Percentiles rank a stretch among this genome's conserved stretches.
These are phyloP conservation scores for Mirza zaza DNA, from an alignment of 2,113 vertebrate species.

Conservation along the genomic window DNA sequence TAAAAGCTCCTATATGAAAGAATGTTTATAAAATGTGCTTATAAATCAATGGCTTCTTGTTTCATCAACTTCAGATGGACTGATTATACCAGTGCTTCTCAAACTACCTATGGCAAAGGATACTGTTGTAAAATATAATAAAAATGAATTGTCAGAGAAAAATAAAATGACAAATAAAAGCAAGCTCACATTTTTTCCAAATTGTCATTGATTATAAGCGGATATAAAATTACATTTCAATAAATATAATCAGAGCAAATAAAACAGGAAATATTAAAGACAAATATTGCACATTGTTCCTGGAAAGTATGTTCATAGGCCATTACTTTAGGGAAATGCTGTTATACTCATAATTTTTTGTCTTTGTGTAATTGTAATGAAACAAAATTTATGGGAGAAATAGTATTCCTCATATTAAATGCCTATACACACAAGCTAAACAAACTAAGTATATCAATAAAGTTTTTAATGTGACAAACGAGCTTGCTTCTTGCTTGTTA, in stretches of 20 bases:
- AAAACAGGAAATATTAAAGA: neutral
- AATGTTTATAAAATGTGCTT: neutral
- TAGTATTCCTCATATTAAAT: neutral
- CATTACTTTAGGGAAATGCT: neutral
- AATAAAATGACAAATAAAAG: neutral
- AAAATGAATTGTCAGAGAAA: neutral
- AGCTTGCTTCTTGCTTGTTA: neutral
- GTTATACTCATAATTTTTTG: neutral
- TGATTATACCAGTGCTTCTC: neutral
- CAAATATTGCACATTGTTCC: neutral
- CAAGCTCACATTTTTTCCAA: neutral
- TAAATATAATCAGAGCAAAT: neutral
- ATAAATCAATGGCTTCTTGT: neutral
- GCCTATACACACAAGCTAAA: neutral
- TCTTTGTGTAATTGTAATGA: neutral
- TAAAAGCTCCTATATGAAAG: neutral
- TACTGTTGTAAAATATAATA: neutral
- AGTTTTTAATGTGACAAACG: slow-evolving; percentile 29
- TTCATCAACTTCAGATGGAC: neutral
- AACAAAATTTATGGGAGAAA: slow-evolving; percentile 15
- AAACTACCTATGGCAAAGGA: neutral
- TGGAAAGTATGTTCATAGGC: neutral
- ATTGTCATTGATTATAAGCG: neutral
- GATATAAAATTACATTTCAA: neutral
- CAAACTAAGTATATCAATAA: neutral